phyloP scores from a whole-genome alignment of 2,888 invertebrate species.

The Tetropium fuscum region DNA sequence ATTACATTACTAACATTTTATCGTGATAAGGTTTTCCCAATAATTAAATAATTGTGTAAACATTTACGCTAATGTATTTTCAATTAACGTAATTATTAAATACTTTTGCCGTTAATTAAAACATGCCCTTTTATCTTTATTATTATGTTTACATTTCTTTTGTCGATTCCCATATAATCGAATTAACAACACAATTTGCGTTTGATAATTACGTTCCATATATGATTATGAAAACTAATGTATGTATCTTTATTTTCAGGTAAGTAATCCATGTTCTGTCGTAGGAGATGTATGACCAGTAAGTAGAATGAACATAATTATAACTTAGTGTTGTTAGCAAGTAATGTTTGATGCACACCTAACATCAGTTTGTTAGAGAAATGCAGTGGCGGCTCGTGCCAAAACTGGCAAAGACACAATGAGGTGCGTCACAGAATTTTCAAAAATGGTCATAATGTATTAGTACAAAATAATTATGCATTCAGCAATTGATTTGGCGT shows the following conservation, averaged over 20 bases:
- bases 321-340: no score
- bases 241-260: not conserved
- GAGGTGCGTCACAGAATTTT: no score
- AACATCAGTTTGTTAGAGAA: no score
- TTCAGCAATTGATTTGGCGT: no score
- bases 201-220: not conserved
- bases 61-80: slow-evolving; percentile 29
- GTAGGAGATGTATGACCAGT: not conserved
- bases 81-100: slow-evolving; percentile 28
- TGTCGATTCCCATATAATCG: slow-evolving; percentile 24
- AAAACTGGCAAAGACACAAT: no score
- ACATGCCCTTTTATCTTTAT: slow-evolving; percentile 27
- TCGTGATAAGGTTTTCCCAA: slow-evolving; percentile 26
- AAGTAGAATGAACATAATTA: not conserved
- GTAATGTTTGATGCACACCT: no score
- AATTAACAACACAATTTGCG: slow-evolving; percentile 21
- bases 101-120: slow-evolving; percentile 26
- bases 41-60: slow-evolving; percentile 28
- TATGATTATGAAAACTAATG: no score
- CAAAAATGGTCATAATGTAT: no score
- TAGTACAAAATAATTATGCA: no score
- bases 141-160: slow-evolving; percentile 31
- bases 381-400: no score
- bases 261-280: not conserved
- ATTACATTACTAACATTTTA: slow-evolving; percentile 11